Evolutionary conservation across 2,113 vertebrate genomes (phyloP), one percentile per base, ranked within the genome.

Genomic region (Leucoraja erinaceus): DNA sequence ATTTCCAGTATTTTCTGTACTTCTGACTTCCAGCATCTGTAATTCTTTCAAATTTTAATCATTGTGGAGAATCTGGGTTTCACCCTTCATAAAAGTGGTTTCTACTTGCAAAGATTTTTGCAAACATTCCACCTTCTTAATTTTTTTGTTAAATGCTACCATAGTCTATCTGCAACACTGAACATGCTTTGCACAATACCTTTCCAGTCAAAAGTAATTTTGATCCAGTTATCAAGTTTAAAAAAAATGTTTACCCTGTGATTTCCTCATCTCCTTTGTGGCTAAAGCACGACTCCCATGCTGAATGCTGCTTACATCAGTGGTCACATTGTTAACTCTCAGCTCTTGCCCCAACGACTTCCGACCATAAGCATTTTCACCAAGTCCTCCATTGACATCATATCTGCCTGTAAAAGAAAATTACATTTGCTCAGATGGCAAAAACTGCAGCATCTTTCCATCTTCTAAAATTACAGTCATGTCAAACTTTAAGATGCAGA

Each of bases 281-380:
- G 98, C 97, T 99, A 99, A 98, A 95, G 98, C 98, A 99, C 98
- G 98, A 96, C 96, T 99, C 96, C 98, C 99, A 99, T 99, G 99
- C 96, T 99, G 98, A 98, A 99, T 97, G 97, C 96, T 97, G 95
- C 96, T 98, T 96, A 98, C 98, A 97, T 99, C 99, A 94, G 95
- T 95, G 94, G 97, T 99, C 98, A 99, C 98, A 97, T 99, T 98
- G 97, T 99, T 99, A 96, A 98, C 96, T 96, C 98, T 99, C 99
- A 99, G 98, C 99, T 99, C 99, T 99, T 99, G 98, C 99, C 98
- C 98, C 98, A 99, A 96, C 98, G 98, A 98, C 98, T 99, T 99
- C 99, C 99, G 98, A 99, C 97, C 98, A 99, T 98, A 98, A 96
- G 98, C 97, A 98, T 97, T 98, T 98, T 99, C 98, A 97, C 98